Evolutionary conservation across 2,113 vertebrate species (phyloP).

Genomic region (Sinocyclocheilus anophthalmus): DNA sequence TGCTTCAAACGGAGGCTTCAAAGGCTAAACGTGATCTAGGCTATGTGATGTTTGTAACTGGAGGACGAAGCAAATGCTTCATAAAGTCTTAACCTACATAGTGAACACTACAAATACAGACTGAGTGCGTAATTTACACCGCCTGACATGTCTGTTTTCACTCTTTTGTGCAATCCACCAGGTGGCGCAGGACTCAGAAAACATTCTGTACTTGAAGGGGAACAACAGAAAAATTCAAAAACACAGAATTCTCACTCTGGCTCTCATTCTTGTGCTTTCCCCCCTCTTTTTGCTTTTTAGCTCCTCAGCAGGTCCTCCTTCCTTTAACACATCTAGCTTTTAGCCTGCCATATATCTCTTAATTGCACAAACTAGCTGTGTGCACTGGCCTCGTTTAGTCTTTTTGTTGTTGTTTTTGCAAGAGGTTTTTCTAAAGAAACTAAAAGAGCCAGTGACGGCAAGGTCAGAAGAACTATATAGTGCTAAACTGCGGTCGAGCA

Average conservation of each 20-base stretch:
- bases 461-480: not conserved
- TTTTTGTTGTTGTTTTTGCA: not conserved
- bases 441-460: not conserved
- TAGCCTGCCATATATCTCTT: not conserved
- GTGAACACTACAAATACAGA: slow-evolving; percentile 41
- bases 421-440: not conserved
- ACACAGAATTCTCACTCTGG: slow-evolving; percentile 39
- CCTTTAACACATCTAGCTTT: not conserved
- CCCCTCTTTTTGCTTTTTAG: slow-evolving; percentile 28
- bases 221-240: slow-evolving; percentile 61
- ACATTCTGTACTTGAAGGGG: slow-evolving; percentile 23
- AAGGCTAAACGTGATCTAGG: slow-evolving; percentile 8
- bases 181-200: slow-evolving; percentile 67
- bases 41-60: not conserved
- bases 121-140: not conserved
- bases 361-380: not conserved
- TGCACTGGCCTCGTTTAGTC: not conserved
- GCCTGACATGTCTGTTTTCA: not conserved
- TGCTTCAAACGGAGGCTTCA: slow-evolving; percentile 15
- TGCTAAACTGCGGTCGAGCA: not conserved
- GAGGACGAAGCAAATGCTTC: not conserved
- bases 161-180: slow-evolving; percentile 57
- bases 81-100: slow-evolving; percentile 2
- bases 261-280: slow-evolving; percentile 32
- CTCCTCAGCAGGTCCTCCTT: not conserved